phyloP scores from a whole-genome alignment of 2,113 vertebrate species.

The Lucifuga dentata region DNA sequence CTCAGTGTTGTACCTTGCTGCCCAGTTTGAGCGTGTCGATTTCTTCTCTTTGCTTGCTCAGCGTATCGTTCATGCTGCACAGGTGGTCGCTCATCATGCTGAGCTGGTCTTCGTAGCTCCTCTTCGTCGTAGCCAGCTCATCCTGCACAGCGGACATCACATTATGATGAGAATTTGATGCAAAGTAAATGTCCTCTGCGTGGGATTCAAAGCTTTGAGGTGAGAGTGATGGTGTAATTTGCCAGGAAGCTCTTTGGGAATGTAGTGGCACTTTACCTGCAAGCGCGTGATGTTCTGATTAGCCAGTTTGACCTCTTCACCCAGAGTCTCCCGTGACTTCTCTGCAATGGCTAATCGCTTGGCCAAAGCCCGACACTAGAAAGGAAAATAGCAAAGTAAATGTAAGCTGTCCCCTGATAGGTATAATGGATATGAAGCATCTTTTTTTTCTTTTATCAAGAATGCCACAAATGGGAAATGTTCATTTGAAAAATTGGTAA shows the following conservation, averaged over 20 bases:
- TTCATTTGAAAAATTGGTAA: slow-evolving; percentile 5
- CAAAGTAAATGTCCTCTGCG: not conserved
- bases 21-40: slow-evolving; percentile 94
- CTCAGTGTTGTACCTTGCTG: slow-evolving; percentile 85
- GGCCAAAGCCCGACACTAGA: slow-evolving; percentile 94
- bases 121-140: slow-evolving; percentile 94
- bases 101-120: slow-evolving; percentile 97
- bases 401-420: not conserved
- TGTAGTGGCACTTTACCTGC: slow-evolving; percentile 83
- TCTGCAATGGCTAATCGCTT: slow-evolving; percentile 93
- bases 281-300: slow-evolving; percentile 91
- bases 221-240: not conserved
- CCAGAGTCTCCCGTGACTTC: slow-evolving; percentile 88
- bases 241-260: not conserved
- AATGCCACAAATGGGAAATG: slow-evolving; percentile 1
- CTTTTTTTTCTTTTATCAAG: slow-evolving; percentile 4
- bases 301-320: slow-evolving; percentile 87
- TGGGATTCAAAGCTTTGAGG: not conserved
- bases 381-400: slow-evolving; percentile 22
- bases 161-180: not conserved
- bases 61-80: slow-evolving; percentile 97
- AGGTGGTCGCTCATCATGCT: slow-evolving; percentile 99
- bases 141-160: slow-evolving; percentile 82
- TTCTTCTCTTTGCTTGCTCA: slow-evolving; percentile 96
- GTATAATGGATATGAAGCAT: not conserved